Percentiles rank a stretch among this genome's conserved stretches.
These are phyloP conservation scores for Pentamera pediparva DNA, from an alignment of 53 echinoderm and acorn worm genomes.

Conservation along the genomic window DNA sequence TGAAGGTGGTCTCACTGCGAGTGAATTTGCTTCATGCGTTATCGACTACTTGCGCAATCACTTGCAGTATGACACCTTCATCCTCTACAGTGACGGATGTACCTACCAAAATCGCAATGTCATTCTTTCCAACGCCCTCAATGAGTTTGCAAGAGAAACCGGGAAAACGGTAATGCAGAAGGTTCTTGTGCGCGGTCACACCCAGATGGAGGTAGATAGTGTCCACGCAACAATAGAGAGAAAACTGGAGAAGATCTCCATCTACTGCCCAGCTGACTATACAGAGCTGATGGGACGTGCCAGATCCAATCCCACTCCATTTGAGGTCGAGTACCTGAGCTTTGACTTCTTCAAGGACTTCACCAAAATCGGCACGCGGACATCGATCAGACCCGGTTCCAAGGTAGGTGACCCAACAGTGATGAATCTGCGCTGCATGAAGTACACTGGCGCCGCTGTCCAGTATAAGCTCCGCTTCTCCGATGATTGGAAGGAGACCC, in stretches of 20 bases:
- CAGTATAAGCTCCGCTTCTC: constrained; percentile 32
- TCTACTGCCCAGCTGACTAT: constrained; percentile 46
- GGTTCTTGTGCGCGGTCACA: constrained; percentile 43
- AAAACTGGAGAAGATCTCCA: constrained; percentile 31
- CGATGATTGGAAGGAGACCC: constrained; percentile 35
- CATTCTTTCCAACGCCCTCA: constrained; percentile 33
- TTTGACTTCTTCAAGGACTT: constrained; percentile 36
- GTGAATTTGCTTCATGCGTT: constrained; percentile 33
- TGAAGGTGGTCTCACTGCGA: constrained; percentile 27
- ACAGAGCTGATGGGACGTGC: constrained; percentile 21
- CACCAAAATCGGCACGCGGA: constrained; percentile 15
- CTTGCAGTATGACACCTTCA: constrained; percentile 30
- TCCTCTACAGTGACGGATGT: constrained; percentile 41
- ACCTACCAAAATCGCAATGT: constrained; percentile 39
- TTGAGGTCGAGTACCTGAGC: constrained; percentile 29
- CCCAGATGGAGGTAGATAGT: constrained; percentile 51
- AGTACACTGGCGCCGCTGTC: constrained; percentile 4
- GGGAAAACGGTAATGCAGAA: constrained; percentile 40
- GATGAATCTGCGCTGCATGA: constrained; percentile 12
- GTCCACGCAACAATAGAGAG: constrained; percentile 38
- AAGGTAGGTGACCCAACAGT: constrained; percentile 50
- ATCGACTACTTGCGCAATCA: constrained; percentile 25
- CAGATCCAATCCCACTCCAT: constrained; percentile 34
- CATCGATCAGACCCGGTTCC: constrained; percentile 37
- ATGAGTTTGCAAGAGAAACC: constrained; percentile 18